Evolutionary conservation across 1,140 invertebrate genomes (phyloP), one percentile per base, ranked within the genome.

Genomic region (Papilio xuthus): DNA sequence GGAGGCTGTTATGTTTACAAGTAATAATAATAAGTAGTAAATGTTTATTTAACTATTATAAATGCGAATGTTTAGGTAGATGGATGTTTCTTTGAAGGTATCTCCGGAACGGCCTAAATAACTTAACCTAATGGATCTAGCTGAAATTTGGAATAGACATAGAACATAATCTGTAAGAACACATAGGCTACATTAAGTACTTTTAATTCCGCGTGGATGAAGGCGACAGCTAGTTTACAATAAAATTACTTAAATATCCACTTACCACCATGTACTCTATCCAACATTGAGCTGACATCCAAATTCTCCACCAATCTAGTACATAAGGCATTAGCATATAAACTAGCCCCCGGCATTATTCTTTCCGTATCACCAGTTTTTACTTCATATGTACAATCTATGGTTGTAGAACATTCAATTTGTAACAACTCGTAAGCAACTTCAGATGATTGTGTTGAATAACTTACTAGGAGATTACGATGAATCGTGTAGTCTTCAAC

Each of bases 191-290:
- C n/a, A n/a, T n/a, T n/a, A n/a, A n/a, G n/a, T n/a, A n/a, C n/a
- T n/a, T n/a, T n/a, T n/a, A n/a, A n/a, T n/a, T n/a, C n/a, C n/a
- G n/a, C n/a, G n/a, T n/a, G n/a, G n/a, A n/a, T n/a, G n/a, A n/a
- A n/a, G n/a, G n/a, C n/a, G n/a, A n/a, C n/a, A n/a, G n/a, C n/a
- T n/a, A n/a, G n/a, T n/a, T n/a, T n/a, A n/a, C n/a, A n/a, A n/a
- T n/a, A n/a, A n/a, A 18, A 18, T 23, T 60, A 80, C 69, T n/a
- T 69, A n/a, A 77, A 72, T 15, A 50, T 44, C 42, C 26, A 74
- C 74, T 76, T 79, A 92, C 90, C 91, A 85, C 73, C 85, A 86
- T 93, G 90, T 37, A 93, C 87, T 80, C 87, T 91, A 84, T 93
- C 92, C 63, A 93, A 77, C 67, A 93, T 79, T 20, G 80, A 83